Evolutionary conservation across 2,113 vertebrate genomes (phyloP).

Genomic region (Lipotes vexillifer): DNA sequence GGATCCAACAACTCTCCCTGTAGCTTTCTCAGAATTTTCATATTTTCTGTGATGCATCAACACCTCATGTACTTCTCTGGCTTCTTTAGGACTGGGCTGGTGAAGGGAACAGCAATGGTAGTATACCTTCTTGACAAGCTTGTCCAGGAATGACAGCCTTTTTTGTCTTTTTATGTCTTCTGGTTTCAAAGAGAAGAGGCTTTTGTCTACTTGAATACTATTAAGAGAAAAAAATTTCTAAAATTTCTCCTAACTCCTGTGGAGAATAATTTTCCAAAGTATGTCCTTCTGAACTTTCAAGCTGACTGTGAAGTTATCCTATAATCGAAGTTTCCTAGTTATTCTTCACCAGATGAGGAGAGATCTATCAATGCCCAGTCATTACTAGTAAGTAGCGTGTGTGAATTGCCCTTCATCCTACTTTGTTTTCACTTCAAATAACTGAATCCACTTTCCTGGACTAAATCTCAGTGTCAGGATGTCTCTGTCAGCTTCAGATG

Average conservation of each 20-base stretch:
- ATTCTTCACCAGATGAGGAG: not conserved
- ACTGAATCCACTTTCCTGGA: not conserved
- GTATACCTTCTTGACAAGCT: not conserved
- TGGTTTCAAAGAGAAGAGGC: not conserved
- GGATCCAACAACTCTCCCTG: not conserved
- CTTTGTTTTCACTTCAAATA: not conserved
- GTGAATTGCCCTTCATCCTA: not conserved
- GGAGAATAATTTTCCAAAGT: not conserved
- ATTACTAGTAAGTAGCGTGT: not conserved
- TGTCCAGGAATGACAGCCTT: not conserved
- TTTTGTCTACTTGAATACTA: not conserved
- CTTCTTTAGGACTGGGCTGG: not conserved
- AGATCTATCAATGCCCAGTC: rapidly evolving
- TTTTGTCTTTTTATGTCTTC: not conserved
- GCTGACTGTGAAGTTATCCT: not conserved
- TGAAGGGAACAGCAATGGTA: not conserved
- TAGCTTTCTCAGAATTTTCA: not conserved
- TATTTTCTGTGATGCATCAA: not conserved
- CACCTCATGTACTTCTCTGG: not conserved
- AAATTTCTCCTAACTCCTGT: not conserved
- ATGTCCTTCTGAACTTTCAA: not conserved
- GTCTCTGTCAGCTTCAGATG: not conserved
- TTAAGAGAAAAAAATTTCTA: not conserved
- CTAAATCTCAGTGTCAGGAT: not conserved
- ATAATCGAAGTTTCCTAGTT: not conserved